These are phyloP conservation scores for Leptoteleia sp. DNA, from an alignment of 1,140 invertebrate genomes.

Conservation along the genomic window DNA sequence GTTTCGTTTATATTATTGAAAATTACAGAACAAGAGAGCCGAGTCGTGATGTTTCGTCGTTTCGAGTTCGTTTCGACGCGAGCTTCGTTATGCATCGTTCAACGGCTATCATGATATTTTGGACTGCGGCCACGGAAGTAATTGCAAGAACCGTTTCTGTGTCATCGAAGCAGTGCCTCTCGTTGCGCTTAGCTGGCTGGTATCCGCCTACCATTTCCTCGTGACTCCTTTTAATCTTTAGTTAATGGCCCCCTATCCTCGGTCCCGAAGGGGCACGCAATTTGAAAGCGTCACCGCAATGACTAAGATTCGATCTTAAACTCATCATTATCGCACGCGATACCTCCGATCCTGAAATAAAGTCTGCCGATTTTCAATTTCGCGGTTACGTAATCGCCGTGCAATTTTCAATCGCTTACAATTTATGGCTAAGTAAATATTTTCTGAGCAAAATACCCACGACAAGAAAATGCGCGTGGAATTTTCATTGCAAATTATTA, in stretches of 20 bases:
- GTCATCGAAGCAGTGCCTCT: constrained; percentile 66
- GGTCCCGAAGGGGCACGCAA: constrained; percentile 26
- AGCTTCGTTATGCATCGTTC: constrained; percentile 43
- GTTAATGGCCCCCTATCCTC: constrained; percentile 42
- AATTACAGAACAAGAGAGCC: constrained; percentile 25
- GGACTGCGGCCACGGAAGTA: constrained; percentile 59
- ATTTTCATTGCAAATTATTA: background rate
- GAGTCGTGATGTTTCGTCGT: constrained; percentile 31
- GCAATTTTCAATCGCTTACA: constrained; percentile 1
- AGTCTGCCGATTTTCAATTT: constrained; percentile 33
- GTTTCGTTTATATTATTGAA: constrained; percentile 28
- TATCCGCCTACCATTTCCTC: constrained; percentile 57
- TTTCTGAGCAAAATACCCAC: too few relatives aligned
- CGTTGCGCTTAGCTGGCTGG: constrained; percentile 58
- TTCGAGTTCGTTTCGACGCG: constrained; percentile 24
- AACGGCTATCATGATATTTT: constrained; percentile 55
- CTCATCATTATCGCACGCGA: constrained; percentile 54
- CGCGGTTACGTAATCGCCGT: constrained; percentile 20
- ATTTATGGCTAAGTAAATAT: background rate
- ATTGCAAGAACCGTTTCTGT: constrained; percentile 67
- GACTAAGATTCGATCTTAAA: constrained; percentile 42
- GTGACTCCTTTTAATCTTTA: constrained; percentile 58
- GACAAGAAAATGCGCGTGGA: too few relatives aligned
- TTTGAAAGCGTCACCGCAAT: constrained; percentile 51
- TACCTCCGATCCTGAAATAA: constrained; percentile 24